These are phyloP conservation scores for Cyprinodon brontotheroides DNA, from an alignment of 2,113 vertebrate genomes.

Conservation along the genomic window DNA sequence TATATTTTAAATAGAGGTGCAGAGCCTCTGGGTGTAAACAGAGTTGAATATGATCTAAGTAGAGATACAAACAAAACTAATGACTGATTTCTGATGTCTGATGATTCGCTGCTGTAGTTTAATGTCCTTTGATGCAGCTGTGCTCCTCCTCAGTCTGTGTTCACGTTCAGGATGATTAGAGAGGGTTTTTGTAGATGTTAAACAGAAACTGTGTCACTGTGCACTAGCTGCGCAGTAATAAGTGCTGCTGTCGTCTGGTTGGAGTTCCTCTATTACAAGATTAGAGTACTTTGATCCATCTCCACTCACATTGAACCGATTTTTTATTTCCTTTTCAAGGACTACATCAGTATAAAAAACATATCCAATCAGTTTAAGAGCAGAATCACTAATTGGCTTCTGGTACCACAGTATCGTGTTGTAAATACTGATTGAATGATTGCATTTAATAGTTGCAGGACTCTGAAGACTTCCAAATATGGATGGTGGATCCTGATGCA, in stretches of 20 bases:
- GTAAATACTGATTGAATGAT: not conserved
- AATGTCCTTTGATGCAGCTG: too few species aligned
- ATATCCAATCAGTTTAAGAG: conserved; percentile 18
- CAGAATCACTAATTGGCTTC: not conserved
- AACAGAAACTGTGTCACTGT: conserved; percentile 35
- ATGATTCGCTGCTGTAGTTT: too few species aligned
- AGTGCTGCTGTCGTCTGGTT: conserved; percentile 43
- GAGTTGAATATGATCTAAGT: too few species aligned
- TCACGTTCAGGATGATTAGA: not conserved
- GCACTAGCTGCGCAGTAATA: conserved; percentile 67
- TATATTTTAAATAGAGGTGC: too few species aligned
- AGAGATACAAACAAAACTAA: too few species aligned
- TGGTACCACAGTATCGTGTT: conserved; percentile 37
- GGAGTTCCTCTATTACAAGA: conserved; percentile 6
- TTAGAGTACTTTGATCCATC: conserved; percentile 24
- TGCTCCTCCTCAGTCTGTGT: too few species aligned
- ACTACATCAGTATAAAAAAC: rapidly evolving
- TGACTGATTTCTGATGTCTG: too few species aligned
- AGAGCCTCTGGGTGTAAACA: too few species aligned
- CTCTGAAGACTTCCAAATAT: not conserved
- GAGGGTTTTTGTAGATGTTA: conserved; percentile 41
- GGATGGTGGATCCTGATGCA: conserved; percentile 49
- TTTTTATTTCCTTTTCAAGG: not conserved
- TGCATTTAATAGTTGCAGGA: conserved; percentile 30
- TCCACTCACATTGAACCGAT: conserved; percentile 19